phyloP scores from a whole-genome alignment of 2,888 invertebrate species.

The Cryptocheilus praepositus region DNA sequence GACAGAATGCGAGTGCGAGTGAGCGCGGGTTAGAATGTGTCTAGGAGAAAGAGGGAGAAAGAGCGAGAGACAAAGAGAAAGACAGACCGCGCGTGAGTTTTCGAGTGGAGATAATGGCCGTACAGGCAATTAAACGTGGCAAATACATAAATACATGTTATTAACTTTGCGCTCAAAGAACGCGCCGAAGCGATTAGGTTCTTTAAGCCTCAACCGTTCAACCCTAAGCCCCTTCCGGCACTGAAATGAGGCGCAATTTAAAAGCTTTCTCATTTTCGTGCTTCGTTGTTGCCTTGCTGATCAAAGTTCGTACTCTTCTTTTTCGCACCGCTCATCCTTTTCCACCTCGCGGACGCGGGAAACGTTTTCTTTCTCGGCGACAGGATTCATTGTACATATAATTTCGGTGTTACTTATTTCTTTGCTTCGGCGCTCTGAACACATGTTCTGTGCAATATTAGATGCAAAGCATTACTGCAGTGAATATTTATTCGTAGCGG shows the following conservation, averaged over 20 bases:
- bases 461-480: no score
- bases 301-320: constrained; percentile 41
- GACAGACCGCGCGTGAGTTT: background rate
- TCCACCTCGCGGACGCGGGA: background rate
- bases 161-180: constrained; percentile 69
- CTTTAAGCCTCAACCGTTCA: constrained; percentile 59
- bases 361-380: background rate
- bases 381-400: no score
- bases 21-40: no score
- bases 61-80: background rate
- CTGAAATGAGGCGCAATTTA: constrained; percentile 53
- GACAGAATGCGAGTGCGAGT: constrained; percentile 1
- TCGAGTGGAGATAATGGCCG: constrained; percentile 52
- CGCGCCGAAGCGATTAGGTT: constrained; percentile 62
- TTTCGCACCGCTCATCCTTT: constrained; percentile 6
- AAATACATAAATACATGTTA: constrained; percentile 70
- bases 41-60: constrained; percentile 1
- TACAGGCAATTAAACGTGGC: constrained; percentile 65
- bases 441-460: no score
- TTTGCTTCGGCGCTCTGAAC: no score
- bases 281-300: constrained; percentile 41
- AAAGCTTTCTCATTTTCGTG: constrained; percentile 41
- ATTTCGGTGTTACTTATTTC: no score
- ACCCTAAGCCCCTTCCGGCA: constrained; percentile 37
- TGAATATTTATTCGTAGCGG: no score